phyloP scores from a whole-genome alignment of 2,888 invertebrate genomes.

The Heliconius sara region DNA sequence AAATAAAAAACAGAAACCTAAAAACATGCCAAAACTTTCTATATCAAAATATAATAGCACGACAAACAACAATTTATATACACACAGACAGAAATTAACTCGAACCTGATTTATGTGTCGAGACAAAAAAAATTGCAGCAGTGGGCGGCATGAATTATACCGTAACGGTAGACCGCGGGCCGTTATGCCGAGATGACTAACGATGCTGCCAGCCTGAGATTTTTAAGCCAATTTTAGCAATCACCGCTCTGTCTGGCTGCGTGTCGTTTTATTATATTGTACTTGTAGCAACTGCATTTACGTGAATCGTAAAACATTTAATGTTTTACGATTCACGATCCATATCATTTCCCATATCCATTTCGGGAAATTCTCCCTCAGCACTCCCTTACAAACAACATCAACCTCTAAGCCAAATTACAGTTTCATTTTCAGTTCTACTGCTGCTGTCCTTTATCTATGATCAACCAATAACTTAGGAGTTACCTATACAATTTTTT shows the following conservation, averaged over 20 bases:
- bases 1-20: too few species aligned
- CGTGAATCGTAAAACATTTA: background rate
- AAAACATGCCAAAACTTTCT: background rate
- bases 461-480: too few species aligned
- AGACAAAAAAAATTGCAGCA: constrained; percentile 30
- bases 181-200: constrained; percentile 44
- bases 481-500: too few species aligned
- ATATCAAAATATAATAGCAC: background rate
- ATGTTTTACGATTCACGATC: too few species aligned
- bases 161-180: constrained; percentile 42
- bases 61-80: background rate
- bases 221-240: constrained; percentile 15
- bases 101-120: constrained; percentile 30
- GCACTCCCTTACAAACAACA: too few species aligned
- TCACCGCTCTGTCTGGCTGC: constrained; percentile 2
- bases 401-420: too few species aligned
- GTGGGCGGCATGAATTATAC: constrained; percentile 40
- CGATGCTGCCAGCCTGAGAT: constrained; percentile 23
- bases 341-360: too few species aligned
- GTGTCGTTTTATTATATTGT: background rate
- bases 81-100: constrained; percentile 5
- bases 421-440: too few species aligned
- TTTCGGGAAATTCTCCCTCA: too few species aligned
- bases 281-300: background rate
- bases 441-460: too few species aligned